Evolutionary conservation across 2,797 vertebrate species (phyloP), one percentile per base, ranked within the genome.

Genomic region (Xenopus petersii): DNA sequence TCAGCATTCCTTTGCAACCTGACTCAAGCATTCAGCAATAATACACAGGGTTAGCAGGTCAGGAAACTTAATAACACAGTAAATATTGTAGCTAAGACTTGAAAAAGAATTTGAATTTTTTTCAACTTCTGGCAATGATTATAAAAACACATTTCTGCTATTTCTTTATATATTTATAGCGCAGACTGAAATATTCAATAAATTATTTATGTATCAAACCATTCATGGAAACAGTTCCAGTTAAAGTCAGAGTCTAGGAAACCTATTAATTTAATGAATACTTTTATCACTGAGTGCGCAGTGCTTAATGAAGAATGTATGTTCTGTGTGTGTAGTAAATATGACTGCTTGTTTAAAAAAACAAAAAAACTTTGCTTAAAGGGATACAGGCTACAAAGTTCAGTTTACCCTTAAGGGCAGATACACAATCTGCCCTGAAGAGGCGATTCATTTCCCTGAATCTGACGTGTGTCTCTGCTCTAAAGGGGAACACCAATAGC

Each of bases 61-160:
- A 75, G 58, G 66, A 79, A 67, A 47, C 10, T 48, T 75, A 54
- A 74, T 83, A 71, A 73, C 49, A 70, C 74, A 0, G 12, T 75
- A 66, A 74, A 77, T 61, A 75, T 77, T 64, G 75, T 79, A 79
- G 73, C 69, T 81, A 81, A 77, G 76, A 59, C 0, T 2, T 73
- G 65, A 64, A 51, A 82, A 80, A 70, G 81, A 80, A 77, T 24
- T 48, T 58, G 42, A 69, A 11, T 67, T 55, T 71, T 33, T 80
- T 78, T 81, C 82, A 65, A 67, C 64, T 76, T 56, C 69, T 67
- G 71, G 62, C 76, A 83, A 82, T 82, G 74, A 83, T 81, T 82
- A 83, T 80, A 79, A 76, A 79, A 80, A 73, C 73, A 64, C 58
- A 62, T 64, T 81, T 73, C 77, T 51, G 73, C 81, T 77, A 77